phyloP scores from a whole-genome alignment of 2,797 vertebrate genomes.

The Spondyliosoma cantharus region DNA sequence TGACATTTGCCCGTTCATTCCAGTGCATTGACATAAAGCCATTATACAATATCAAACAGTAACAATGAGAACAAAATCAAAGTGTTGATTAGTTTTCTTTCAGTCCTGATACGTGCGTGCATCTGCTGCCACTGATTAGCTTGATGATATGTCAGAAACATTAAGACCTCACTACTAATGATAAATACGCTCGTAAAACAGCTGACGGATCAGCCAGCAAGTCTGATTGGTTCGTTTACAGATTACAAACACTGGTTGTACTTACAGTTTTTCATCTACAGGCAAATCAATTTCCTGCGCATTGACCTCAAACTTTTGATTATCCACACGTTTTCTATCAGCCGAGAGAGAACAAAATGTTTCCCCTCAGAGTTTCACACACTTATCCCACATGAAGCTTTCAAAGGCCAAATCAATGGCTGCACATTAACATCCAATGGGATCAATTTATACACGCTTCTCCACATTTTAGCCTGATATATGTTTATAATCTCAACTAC shows the following conservation, averaged over 20 bases:
- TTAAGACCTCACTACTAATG: constrained; percentile 27
- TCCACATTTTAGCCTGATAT: not conserved
- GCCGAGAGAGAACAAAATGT: too few species aligned
- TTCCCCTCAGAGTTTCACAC: not conserved
- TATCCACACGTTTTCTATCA: not conserved
- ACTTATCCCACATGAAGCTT: not conserved
- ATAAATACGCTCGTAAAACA: constrained; percentile 62
- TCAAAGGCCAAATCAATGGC: not conserved
- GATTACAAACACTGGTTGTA: constrained; percentile 13
- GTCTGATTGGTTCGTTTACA: constrained; percentile 20
- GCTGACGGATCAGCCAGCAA: constrained; percentile 11
- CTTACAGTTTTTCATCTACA: not conserved
- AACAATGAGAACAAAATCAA: constrained; percentile 21
- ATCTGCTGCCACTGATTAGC: constrained; percentile 30
- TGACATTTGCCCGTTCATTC: constrained; percentile 45
- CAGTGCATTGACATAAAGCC: constrained; percentile 64
- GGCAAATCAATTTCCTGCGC: not conserved
- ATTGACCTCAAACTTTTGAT: not conserved
- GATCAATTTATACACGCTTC: not conserved
- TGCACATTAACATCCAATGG: not conserved
- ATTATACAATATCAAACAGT: constrained; percentile 8
- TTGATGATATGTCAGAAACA: constrained; percentile 47
- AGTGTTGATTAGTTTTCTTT: constrained; percentile 22
- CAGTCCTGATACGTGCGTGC: constrained; percentile 3
- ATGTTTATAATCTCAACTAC: not conserved